Conservation (phyloP, 2,888 invertebrate species). For the Encarsia formosa region DNA sequence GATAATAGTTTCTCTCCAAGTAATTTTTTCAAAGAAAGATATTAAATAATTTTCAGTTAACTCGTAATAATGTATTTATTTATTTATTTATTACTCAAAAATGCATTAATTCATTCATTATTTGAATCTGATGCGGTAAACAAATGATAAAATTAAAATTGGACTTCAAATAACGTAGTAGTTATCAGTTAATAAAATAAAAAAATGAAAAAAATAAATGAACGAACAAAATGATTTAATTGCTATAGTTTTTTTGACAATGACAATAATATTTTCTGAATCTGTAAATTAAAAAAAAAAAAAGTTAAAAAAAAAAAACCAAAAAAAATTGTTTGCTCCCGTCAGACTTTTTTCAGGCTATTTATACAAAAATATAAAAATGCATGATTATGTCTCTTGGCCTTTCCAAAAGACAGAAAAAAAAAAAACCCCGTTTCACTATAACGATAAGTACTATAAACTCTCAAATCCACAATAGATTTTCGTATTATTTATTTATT, state of each 20-base stretch:
- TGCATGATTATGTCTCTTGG: slow-evolving; percentile 6
- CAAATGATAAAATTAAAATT: neutral
- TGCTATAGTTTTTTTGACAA: slow-evolving; percentile 22
- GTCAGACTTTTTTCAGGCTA: slow-evolving; percentile 21
- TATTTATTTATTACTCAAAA: slow-evolving; percentile 22
- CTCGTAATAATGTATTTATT: slow-evolving; percentile 15
- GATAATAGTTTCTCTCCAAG: slow-evolving; percentile 10
- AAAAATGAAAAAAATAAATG: no score
- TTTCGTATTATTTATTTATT: slow-evolving; percentile 9
- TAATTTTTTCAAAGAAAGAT: slow-evolving; percentile 5
- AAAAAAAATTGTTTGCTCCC: slow-evolving; percentile 11
- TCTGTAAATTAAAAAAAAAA: slow-evolving; percentile 16
- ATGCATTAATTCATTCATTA: slow-evolving; percentile 4
- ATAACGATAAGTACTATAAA: slow-evolving; percentile 7
- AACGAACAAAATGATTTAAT: slow-evolving; percentile 6
- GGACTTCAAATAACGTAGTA: neutral
- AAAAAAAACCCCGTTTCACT: slow-evolving; percentile 6
- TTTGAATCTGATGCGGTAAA: neutral
- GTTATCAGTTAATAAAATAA: no score
- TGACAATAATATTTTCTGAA: slow-evolving; percentile 28
- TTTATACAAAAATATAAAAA: slow-evolving; percentile 10
- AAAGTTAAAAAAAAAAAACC: slow-evolving; percentile 2
- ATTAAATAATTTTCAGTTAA: slow-evolving; percentile 2
- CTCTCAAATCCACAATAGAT: slow-evolving; percentile 21
- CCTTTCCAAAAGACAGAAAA: slow-evolving; percentile 3